Conservation (phyloP, 2,113 vertebrate genomes). For the Gulo gulo region DNA sequence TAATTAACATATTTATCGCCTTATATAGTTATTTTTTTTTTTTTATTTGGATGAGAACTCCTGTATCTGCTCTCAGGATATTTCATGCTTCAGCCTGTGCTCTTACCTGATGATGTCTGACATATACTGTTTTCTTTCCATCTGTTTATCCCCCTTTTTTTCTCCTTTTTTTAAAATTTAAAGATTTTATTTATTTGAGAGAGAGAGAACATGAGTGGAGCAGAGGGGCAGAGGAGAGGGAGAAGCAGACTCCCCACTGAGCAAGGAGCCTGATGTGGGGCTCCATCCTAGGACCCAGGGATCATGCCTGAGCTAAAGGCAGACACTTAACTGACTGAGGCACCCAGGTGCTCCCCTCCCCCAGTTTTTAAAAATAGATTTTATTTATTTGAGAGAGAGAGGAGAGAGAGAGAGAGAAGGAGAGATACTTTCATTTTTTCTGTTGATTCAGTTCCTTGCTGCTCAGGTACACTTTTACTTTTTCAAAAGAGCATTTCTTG, state of each 20-base stretch:
- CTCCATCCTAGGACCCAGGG: too few species aligned
- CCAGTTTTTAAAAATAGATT: too few species aligned
- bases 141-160: neutral
- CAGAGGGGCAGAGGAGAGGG: too few species aligned
- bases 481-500: neutral
- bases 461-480: neutral
- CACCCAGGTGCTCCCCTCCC: too few species aligned
- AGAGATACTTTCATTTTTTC: neutral
- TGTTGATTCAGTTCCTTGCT: neutral
- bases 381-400: too few species aligned
- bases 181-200: too few species aligned
- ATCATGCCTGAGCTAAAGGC: too few species aligned
- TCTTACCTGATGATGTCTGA: neutral
- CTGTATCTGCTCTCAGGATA: neutral
- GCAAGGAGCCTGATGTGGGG: too few species aligned
- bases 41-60: neutral
- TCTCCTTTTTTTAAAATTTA: neutral
- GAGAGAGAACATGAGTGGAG: too few species aligned
- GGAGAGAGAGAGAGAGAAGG: too few species aligned
- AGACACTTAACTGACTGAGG: too few species aligned
- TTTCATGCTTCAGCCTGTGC: neutral
- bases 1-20: neutral
- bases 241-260: too few species aligned
- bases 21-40: neutral
- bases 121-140: neutral